Conservation (phyloP, 2,113 vertebrate genomes). For the Taxidea taxus region DNA sequence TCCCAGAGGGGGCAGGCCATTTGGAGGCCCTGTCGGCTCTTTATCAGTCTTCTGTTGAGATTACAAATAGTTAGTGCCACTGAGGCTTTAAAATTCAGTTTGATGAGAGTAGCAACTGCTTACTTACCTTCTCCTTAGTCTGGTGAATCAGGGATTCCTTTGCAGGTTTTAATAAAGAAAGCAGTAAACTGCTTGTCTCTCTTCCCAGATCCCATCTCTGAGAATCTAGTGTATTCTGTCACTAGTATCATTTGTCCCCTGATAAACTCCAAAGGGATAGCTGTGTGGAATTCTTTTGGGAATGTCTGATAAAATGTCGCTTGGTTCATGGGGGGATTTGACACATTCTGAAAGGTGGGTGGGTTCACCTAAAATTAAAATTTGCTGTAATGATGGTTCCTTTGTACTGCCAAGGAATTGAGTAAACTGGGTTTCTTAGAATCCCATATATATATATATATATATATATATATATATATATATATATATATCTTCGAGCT, state of each 20-base stretch:
- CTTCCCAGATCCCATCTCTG: neutral
- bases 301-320: neutral
- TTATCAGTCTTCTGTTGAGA: neutral
- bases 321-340: neutral
- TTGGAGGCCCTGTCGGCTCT: neutral
- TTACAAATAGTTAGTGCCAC: neutral
- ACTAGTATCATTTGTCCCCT: neutral
- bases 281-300: neutral
- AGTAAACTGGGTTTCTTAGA: neutral
- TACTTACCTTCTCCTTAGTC: neutral
- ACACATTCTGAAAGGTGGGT: neutral
- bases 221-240: neutral
- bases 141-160: neutral
- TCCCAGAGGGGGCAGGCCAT: rapidly evolving
- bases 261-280: neutral
- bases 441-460: too few relatives aligned
- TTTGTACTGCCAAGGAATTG: neutral
- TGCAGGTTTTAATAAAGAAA: constrained; percentile 42
- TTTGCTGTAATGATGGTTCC: neutral
- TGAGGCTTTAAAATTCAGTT: neutral
- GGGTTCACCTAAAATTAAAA: neutral
- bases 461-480: too few relatives aligned
- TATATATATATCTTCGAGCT: neutral
- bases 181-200: neutral
- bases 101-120: neutral